Percentiles rank a stretch among this genome's conserved stretches.
These are phyloP conservation scores for Tragelaphus scriptus DNA, from an alignment of 2,113 vertebrate species.

Conservation along the genomic window DNA sequence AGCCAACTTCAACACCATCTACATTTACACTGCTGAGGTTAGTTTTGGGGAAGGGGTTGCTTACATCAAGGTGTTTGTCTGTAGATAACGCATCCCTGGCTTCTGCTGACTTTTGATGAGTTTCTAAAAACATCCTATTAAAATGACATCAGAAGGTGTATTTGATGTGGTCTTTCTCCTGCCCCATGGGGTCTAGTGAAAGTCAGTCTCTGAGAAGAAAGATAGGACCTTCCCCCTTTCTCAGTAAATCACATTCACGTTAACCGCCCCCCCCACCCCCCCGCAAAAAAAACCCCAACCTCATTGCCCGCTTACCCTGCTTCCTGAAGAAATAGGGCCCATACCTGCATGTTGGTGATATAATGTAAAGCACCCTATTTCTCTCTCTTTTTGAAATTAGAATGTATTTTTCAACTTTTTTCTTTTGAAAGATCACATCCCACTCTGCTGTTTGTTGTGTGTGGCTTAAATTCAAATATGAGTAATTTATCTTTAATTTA, in stretches of 20 bases:
- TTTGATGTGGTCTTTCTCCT: background rate
- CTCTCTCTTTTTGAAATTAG: background rate
- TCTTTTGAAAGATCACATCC: background rate
- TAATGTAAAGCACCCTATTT: background rate
- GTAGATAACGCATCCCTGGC: background rate
- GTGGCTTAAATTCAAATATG: background rate
- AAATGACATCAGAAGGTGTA: background rate
- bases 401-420: background rate
- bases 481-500: background rate
- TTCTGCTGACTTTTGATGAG: background rate
- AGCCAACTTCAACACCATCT: conserved; percentile 96
- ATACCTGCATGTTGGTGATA: background rate
- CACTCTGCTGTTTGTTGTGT: background rate
- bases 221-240: background rate
- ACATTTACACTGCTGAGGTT: conserved; percentile 98
- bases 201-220: background rate
- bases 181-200: background rate
- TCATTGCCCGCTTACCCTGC: fast-evolving
- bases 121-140: background rate
- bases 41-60: background rate
- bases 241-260: fast-evolving
- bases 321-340: background rate
- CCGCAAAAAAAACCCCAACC: too few species aligned
- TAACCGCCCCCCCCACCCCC: too few species aligned
- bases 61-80: fast-evolving